phyloP scores from a whole-genome alignment of 2,888 invertebrate genomes.

The Phania funesta region DNA sequence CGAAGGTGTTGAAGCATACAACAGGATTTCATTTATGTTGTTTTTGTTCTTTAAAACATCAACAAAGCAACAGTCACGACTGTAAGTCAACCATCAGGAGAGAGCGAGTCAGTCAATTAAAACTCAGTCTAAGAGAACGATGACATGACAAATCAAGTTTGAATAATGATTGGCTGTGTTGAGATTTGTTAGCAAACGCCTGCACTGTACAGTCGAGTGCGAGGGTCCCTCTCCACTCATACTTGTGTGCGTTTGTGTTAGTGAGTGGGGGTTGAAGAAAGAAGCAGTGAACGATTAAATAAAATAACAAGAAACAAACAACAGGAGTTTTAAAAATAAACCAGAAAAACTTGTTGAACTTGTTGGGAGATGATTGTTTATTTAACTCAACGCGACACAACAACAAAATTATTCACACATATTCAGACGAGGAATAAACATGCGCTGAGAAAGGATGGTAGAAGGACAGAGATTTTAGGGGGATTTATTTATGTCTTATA shows the following conservation, averaged over 20 bases:
- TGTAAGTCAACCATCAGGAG: background rate
- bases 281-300: conserved; percentile 6
- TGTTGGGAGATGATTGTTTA: conserved; percentile 39
- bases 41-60: background rate
- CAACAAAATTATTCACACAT: conserved; percentile 4
- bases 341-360: conserved; percentile 66
- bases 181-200: background rate
- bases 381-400: background rate
- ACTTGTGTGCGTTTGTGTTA: background rate
- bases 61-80: conserved; percentile 9
- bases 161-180: conserved; percentile 43
- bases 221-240: background rate
- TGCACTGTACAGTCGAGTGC: conserved; percentile 7
- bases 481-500: conserved; percentile 34
- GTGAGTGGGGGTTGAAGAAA: conserved; percentile 60
- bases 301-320: conserved; percentile 7
- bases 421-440: background rate
- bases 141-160: conserved; percentile 53
- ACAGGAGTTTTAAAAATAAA: conserved; percentile 52
- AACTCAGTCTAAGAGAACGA: conserved; percentile 42
- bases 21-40: conserved; percentile 50
- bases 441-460: background rate
- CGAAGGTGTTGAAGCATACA: conserved; percentile 43
- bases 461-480: background rate
- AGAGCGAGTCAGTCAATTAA: background rate